Evolutionary conservation across 2,888 invertebrate species (phyloP).

Genomic region (Volucella bombylans): DNA sequence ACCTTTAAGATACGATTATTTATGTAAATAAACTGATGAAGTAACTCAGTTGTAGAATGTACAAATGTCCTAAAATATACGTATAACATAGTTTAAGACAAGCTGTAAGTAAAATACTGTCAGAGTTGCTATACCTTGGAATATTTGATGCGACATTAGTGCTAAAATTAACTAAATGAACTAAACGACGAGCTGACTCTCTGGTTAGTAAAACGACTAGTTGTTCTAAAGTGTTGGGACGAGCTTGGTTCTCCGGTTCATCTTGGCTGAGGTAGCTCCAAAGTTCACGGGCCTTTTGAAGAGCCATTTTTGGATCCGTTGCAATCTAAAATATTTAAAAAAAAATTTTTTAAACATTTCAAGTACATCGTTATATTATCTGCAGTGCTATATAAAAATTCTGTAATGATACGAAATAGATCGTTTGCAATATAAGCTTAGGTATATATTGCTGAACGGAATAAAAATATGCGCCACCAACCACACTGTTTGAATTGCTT

Average conservation of each 20-base stretch:
- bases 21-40: slow-evolving; percentile 85
- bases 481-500: too few relatives aligned
- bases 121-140: slow-evolving; percentile 83
- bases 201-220: slow-evolving; percentile 88
- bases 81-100: background rate
- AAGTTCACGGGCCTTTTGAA: slow-evolving; percentile 88
- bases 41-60: slow-evolving; percentile 83
- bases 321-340: slow-evolving; percentile 85
- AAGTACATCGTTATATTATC: too few relatives aligned
- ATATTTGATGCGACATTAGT: slow-evolving; percentile 84
- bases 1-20: slow-evolving; percentile 88
- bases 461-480: too few relatives aligned
- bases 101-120: background rate
- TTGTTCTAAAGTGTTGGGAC: slow-evolving; percentile 90
- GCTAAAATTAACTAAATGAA: slow-evolving; percentile 90
- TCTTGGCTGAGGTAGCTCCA: slow-evolving; percentile 88
- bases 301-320: slow-evolving; percentile 89
- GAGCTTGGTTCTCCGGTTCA: slow-evolving; percentile 93
- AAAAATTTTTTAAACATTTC: background rate
- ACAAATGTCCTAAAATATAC: slow-evolving; percentile 83
- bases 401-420: too few relatives aligned
- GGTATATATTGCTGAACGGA: too few relatives aligned
- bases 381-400: too few relatives aligned
- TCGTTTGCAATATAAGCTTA: too few relatives aligned
- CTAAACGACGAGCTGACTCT: slow-evolving; percentile 90